These are phyloP conservation scores for Anthopleura xanthogrammica DNA, from an alignment of 92 coral and sea anemone species.

Conservation along the genomic window DNA sequence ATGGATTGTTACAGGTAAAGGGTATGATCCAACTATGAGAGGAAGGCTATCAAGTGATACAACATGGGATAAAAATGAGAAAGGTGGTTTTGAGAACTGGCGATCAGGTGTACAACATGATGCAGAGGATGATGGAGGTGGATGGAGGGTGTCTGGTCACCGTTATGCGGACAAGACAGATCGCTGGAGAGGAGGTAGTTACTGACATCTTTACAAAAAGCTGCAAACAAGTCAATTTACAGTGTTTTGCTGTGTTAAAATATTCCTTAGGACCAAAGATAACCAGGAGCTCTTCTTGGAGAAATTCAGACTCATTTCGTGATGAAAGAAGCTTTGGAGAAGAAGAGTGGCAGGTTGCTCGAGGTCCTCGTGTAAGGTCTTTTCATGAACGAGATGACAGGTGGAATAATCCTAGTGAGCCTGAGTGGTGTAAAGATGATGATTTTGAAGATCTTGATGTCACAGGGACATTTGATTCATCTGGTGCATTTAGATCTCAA, in stretches of 20 bases:
- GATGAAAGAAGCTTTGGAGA: constrained; percentile 64
- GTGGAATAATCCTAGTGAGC: constrained; percentile 62
- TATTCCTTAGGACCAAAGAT: constrained; percentile 43
- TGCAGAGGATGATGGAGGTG: constrained; percentile 85
- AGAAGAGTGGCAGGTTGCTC: constrained; percentile 85
- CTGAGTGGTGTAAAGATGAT: constrained; percentile 96
- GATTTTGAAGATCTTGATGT: constrained; percentile 68
- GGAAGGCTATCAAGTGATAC: constrained; percentile 82
- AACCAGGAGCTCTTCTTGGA: constrained; percentile 77
- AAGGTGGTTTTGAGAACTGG: constrained; percentile 73
- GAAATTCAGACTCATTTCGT: constrained; percentile 57
- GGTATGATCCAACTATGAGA: constrained; percentile 83
- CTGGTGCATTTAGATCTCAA: constrained; percentile 85
- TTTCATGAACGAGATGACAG: constrained; percentile 71
- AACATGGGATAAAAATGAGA: constrained; percentile 74
- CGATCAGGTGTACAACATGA: constrained; percentile 59
- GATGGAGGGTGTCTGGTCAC: constrained; percentile 93
- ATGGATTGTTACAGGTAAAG: constrained; percentile 55
- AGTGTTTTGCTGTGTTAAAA: not conserved
- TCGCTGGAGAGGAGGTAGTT: constrained; percentile 76
- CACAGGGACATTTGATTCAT: constrained; percentile 90
- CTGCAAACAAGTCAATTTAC: not conserved
- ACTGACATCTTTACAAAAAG: not conserved
- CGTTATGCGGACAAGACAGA: constrained; percentile 77
- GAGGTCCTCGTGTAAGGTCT: constrained; percentile 64